Evolutionary conservation across 2,113 vertebrate species (phyloP).

Genomic region (Upupa epops): DNA sequence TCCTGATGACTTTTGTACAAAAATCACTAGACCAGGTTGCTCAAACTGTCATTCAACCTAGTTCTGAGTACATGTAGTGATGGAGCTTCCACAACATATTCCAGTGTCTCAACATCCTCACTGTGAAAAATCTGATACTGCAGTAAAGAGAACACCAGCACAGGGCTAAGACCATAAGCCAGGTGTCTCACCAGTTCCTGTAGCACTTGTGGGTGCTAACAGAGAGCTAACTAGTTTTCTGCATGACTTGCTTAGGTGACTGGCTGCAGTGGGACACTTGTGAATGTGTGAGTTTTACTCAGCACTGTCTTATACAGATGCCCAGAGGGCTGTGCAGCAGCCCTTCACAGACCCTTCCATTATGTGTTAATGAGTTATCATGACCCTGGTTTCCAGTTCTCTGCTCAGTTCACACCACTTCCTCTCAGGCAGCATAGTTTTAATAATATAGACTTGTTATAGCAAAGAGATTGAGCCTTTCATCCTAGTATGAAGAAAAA

Average conservation of each 20-base stretch:
- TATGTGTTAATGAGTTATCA: background rate
- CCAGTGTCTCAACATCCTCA: no score
- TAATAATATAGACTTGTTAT: background rate
- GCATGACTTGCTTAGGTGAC: background rate
- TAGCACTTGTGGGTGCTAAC: background rate
- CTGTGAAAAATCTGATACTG: no score
- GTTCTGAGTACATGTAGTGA: no score
- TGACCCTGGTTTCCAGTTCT: background rate
- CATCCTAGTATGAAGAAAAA: background rate
- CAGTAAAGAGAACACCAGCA: background rate
- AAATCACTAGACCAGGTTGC: background rate
- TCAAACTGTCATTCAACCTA: no score
- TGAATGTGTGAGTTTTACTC: background rate
- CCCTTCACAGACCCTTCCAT: background rate
- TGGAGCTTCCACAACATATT: no score
- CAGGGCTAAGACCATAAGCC: background rate
- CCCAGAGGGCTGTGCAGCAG: background rate
- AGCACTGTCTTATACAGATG: background rate
- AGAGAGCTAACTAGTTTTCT: background rate
- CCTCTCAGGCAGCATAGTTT: background rate
- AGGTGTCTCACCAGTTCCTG: background rate
- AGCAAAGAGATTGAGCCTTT: background rate
- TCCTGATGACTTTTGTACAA: background rate
- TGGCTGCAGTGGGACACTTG: background rate
- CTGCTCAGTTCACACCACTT: background rate